Evolutionary conservation across 1,140 invertebrate species (phyloP).

Genomic region (Alviniconcha marisindica): DNA sequence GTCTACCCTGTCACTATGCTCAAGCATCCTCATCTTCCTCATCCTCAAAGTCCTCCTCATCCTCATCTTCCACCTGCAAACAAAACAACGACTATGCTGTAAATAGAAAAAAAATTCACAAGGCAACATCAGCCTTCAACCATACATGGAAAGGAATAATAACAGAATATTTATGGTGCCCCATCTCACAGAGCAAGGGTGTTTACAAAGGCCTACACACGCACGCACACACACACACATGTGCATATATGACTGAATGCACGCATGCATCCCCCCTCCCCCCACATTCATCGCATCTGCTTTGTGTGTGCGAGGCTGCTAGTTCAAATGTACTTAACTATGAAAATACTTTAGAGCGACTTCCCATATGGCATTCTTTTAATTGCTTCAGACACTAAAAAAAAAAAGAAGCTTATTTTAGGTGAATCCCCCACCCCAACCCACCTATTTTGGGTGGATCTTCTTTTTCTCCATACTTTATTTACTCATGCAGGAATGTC

Average conservation of each 20-base stretch:
- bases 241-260: background rate
- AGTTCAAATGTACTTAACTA: background rate
- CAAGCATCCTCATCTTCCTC: conserved; percentile 47
- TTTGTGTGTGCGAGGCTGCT: background rate
- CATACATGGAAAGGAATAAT: background rate
- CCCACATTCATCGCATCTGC: too few species aligned
- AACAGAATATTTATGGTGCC: background rate
- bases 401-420: background rate
- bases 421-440: background rate
- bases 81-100: conserved; percentile 37
- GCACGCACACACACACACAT: background rate
- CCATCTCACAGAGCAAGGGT: too few species aligned
- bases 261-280: too few species aligned
- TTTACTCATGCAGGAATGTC: background rate
- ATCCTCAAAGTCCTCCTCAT: conserved; percentile 59
- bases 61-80: conserved; percentile 69
- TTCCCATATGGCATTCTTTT: background rate
- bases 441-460: too few species aligned
- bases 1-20: background rate
- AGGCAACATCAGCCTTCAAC: too few species aligned
- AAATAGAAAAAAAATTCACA: too few species aligned
- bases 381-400: background rate
- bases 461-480: background rate
- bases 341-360: background rate
- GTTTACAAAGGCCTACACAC: background rate